Base-by-base conservation (phyloP, 1,140 invertebrate species). In the Ridgeia piscesae region DNA sequence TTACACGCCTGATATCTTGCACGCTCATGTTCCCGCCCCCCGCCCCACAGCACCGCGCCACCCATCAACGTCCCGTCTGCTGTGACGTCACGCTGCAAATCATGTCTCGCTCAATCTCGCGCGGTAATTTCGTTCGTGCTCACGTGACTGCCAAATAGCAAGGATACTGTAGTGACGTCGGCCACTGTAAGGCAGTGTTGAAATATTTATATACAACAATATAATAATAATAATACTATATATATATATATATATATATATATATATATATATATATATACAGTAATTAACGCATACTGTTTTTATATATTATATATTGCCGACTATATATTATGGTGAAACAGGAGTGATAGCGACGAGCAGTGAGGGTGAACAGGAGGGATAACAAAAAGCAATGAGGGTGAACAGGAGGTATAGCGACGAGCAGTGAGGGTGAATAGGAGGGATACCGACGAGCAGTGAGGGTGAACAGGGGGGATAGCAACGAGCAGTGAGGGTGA, bases 201-300 rank as follows among this genome's bases (percentile, higher is more conserved):
- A 31, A 91, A 35, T 17, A 91, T 4, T 31, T 4, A 42, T 42
- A 42, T 11, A 11, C 11, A 42, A 42, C 11, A 42, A 42, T 42
- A 42, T 42, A 42, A 11, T 42, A 91, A 33, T 35, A 31, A 91
- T 35, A 91, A 91, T 33, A 91, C 6, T 35, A 91, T 91, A 91
- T 34, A 91, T 91, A 91, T 33, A 91, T 34, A 91, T 33, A 91
- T 91, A 35, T 91, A 91, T 33, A 35, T 91, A 91, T 91, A 91
- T 34, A 33, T 34, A 91, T 34, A 91, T 91, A 35, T 33, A 33
- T 31, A 33, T 21, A 35, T 35, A n/a, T 27, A 33, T 35, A n/a
- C 42, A 42, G n/a, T n/a, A n/a, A n/a, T n/a, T n/a, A n/a, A n/a
- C n/a, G n/a, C n/a, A n/a, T n/a, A n/a, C n/a, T n/a, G n/a, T n/a